Evolutionary conservation across 30 jellyfish, hydroid and myxozoan species (phyloP).

Genomic region (Aurelia aurita): DNA sequence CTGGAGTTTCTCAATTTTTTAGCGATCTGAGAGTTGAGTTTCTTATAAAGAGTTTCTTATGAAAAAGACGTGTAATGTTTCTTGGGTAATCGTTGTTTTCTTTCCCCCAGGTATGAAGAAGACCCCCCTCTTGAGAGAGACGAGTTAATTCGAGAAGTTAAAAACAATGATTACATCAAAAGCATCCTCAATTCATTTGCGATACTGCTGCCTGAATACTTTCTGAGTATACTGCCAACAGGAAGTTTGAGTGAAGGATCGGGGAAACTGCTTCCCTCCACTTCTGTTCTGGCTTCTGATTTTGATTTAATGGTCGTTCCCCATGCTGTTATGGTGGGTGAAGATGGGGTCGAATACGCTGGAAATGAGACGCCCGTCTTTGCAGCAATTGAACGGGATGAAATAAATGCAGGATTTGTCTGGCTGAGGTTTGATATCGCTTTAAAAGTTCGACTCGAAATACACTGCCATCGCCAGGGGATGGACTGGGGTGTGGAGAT

Average conservation of each 20-base stretch:
- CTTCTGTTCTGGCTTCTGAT: conserved; percentile 66
- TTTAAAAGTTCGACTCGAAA: too few species aligned
- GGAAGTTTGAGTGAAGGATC: conserved; percentile 75
- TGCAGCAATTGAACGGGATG: conserved; percentile 29
- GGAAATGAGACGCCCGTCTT: conserved; percentile 30
- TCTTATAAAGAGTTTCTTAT: too few species aligned
- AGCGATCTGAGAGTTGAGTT: too few species aligned
- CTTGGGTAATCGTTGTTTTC: too few species aligned
- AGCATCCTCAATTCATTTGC: conserved; percentile 44
- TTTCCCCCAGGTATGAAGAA: conserved; percentile 33
- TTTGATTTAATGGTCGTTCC: conserved; percentile 64
- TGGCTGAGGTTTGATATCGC: conserved; percentile 44
- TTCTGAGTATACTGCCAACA: conserved; percentile 56
- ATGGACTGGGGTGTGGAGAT: too few species aligned
- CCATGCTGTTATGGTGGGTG: conserved; percentile 42
- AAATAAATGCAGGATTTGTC: conserved; percentile 20
- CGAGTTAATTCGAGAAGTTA: conserved; percentile 16
- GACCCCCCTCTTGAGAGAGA: conserved; percentile 35
- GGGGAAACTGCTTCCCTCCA: conserved; percentile 71
- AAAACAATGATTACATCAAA: conserved; percentile 31
- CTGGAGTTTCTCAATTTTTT: too few species aligned
- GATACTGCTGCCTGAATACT: conserved; percentile 58
- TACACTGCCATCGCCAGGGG: too few species aligned
- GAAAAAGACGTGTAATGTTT: too few species aligned
- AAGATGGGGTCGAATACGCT: not conserved